These are phyloP conservation scores for Ornithoptera alexandrae DNA, from an alignment of 2,888 invertebrate genomes.

Conservation along the genomic window DNA sequence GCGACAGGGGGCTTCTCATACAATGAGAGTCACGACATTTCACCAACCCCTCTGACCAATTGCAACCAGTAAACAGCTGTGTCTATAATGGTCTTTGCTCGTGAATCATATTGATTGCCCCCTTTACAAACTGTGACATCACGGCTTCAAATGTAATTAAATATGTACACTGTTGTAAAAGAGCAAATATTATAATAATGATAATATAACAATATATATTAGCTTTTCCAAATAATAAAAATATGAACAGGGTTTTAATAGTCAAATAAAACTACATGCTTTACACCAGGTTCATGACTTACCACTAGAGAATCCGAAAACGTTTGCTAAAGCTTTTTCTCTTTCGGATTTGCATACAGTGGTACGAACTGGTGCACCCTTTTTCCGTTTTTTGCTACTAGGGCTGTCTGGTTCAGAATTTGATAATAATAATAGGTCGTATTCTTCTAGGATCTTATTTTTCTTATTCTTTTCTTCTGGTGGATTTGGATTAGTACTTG, in stretches of 20 bases:
- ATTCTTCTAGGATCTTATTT: conserved; percentile 8
- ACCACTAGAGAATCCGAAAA: conserved; percentile 69
- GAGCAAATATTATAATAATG: background rate
- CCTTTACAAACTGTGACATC: too few species aligned
- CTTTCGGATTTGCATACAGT: conserved; percentile 40
- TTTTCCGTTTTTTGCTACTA: conserved; percentile 29
- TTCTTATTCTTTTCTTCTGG: conserved; percentile 27
- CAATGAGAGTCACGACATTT: too few species aligned
- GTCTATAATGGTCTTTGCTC: too few species aligned
- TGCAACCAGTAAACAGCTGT: too few species aligned
- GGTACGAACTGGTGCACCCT: conserved; percentile 28
- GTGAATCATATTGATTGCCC: too few species aligned
- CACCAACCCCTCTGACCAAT: too few species aligned
- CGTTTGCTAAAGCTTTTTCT: conserved; percentile 53
- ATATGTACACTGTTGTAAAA: background rate
- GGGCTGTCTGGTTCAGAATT: conserved; percentile 49
- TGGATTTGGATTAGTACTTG: conserved; percentile 16
- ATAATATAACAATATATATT: background rate
- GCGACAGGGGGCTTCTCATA: too few species aligned
- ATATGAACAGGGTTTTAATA: too few species aligned
- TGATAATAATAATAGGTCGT: conserved; percentile 49
- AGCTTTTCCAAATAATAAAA: background rate
- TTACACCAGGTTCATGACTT: conserved; percentile 43
- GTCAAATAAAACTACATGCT: conserved; percentile 19
- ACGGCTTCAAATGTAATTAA: background rate